Percentiles rank a stretch among this genome's conserved stretches.
phyloP scores from a whole-genome alignment of 2,888 invertebrate genomes.

The Oegoconia quadripuncta region DNA sequence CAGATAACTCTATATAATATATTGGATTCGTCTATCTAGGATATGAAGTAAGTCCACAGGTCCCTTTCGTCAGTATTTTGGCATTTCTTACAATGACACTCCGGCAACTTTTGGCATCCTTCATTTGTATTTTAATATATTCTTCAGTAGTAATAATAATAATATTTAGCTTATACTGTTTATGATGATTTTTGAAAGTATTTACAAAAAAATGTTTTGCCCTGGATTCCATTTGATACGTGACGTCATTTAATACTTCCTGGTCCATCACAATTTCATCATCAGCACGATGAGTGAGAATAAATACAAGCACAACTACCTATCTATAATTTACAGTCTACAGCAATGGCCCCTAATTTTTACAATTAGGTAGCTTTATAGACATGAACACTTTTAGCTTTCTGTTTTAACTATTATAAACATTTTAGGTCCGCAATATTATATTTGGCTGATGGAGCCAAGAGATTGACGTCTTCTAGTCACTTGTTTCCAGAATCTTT shows the following conservation, averaged over 20 bases:
- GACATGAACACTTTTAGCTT: slow-evolving; percentile 7
- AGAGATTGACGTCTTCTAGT: slow-evolving; percentile 83
- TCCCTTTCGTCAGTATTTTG: slow-evolving; percentile 64
- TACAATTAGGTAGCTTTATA: background rate
- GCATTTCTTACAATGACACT: slow-evolving; percentile 42
- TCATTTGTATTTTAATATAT: slow-evolving; percentile 3
- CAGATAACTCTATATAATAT: slow-evolving; percentile 18
- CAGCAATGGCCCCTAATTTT: too few species aligned
- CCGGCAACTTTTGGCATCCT: slow-evolving; percentile 53
- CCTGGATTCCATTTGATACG: background rate
- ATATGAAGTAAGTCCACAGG: slow-evolving; percentile 69
- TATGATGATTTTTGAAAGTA: background rate
- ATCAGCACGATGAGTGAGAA: background rate
- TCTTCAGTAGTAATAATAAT: background rate
- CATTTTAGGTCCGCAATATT: slow-evolving; percentile 20
- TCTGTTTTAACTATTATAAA: background rate
- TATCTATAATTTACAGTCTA: too few species aligned
- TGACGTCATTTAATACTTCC: slow-evolving; percentile 1
- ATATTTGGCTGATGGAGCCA: slow-evolving; percentile 70
- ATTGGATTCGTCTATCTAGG: slow-evolving; percentile 47
- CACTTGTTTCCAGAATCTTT: slow-evolving; percentile 89
- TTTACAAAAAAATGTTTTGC: background rate
- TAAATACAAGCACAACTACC: background rate
- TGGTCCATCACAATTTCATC: slow-evolving; percentile 4
- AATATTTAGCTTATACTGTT: background rate